phyloP scores from a whole-genome alignment of 92 coral and sea anemone species.

The Desmophyllum pertusum region DNA sequence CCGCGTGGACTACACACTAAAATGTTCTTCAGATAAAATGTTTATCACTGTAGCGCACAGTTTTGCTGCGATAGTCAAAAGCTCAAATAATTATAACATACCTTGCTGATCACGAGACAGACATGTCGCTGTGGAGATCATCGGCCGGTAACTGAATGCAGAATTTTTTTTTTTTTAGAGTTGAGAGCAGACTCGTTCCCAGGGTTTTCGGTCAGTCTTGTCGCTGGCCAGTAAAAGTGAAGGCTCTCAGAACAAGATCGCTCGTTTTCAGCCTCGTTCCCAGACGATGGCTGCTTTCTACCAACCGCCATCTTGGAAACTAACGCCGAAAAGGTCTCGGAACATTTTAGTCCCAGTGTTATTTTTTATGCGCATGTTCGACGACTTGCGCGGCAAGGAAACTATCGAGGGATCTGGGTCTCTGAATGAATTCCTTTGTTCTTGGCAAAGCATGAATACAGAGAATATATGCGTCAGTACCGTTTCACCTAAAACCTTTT shows the following conservation, averaged over 20 bases:
- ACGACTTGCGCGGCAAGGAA: too few relatives aligned
- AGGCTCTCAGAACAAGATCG: background rate
- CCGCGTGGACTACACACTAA: background rate
- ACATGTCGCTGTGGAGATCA: background rate
- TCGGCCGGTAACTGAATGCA: background rate
- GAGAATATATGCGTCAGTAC: too few relatives aligned
- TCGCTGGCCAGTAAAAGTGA: background rate
- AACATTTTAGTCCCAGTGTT: too few relatives aligned
- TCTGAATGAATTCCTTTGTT: too few relatives aligned
- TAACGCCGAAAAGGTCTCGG: background rate
- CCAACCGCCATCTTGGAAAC: background rate
- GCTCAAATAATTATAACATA: background rate
- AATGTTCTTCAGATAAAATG: too few relatives aligned
- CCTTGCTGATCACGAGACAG: background rate
- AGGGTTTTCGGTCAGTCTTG: background rate
- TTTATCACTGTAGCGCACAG: background rate
- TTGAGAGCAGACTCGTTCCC: background rate
- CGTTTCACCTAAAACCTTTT: too few relatives aligned
- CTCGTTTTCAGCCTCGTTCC: background rate
- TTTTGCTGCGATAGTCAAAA: background rate
- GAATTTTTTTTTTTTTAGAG: background rate
- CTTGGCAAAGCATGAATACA: too few relatives aligned
- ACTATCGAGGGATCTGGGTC: too few relatives aligned
- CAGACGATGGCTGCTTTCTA: background rate
- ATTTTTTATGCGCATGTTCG: too few relatives aligned